Conservation (phyloP, 92 coral and sea anemone genomes). For the Zoanthus gigantus region DNA sequence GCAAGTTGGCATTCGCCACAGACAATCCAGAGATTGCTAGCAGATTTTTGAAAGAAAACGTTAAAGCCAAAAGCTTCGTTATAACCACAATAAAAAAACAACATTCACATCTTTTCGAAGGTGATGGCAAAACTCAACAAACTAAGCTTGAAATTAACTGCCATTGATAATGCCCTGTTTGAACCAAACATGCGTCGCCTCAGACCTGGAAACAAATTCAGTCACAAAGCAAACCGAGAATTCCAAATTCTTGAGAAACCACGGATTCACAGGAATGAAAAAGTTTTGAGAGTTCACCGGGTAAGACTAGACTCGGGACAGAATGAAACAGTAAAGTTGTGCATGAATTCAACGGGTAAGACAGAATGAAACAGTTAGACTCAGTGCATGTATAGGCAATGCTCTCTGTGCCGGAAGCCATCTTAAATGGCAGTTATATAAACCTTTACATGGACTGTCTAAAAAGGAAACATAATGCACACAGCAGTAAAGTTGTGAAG, state of each 20-base stretch:
- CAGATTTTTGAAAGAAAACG: conserved; percentile 53
- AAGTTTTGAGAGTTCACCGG: too few relatives aligned
- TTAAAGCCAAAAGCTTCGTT: conserved; percentile 55
- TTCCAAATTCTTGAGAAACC: neutral
- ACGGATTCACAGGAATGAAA: too few relatives aligned
- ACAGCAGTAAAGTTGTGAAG: too few relatives aligned
- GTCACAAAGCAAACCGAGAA: conserved; percentile 53
- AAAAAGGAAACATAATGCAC: too few relatives aligned
- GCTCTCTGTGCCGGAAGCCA: too few relatives aligned
- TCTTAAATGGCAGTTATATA: too few relatives aligned
- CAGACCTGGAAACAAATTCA: conserved; percentile 13
- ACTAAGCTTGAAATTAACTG: conserved; percentile 55
- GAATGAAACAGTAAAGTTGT: too few relatives aligned
- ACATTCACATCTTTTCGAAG: conserved; percentile 59
- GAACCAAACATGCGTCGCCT: conserved; percentile 29
- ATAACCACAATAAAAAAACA: conserved; percentile 58
- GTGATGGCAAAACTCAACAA: conserved; percentile 55
- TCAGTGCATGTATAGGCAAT: too few relatives aligned
- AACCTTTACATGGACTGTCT: too few relatives aligned
- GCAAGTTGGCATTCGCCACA: conserved; percentile 53
- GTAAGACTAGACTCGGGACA: too few relatives aligned
- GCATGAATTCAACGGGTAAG: too few relatives aligned
- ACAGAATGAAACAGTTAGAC: too few relatives aligned
- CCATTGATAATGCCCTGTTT: conserved; percentile 57
- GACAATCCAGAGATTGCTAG: conserved; percentile 68